Base-by-base conservation (phyloP, 2,797 vertebrate species). In the Hemitrygon akajei region DNA sequence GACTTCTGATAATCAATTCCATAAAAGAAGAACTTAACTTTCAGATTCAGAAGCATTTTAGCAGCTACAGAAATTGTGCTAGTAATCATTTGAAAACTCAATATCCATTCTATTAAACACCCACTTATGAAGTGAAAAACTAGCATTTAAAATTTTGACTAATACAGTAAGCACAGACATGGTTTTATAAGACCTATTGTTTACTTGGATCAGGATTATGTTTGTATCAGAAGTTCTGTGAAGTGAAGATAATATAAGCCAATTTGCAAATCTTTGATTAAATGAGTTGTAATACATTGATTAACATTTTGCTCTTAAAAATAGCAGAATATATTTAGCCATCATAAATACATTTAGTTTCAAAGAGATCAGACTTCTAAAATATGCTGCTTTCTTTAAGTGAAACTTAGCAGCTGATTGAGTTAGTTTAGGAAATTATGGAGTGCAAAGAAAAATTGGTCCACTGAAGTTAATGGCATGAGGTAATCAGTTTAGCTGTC, bases 211-310 rank as follows among this genome's bases (percentile, higher is more conserved):
- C 69, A 76, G 91, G 71, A 93, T 93, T 93, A 93, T 93, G 71
- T 58, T 89, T 56, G 71, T 37, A 93, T 93, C 71, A 76, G 91
- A 93, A 93, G 37, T 93, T 93, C 91, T 93, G 91, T 93, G 73
- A 40, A 71, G 40, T 75, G 47, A 60, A 93, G 91, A 93, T 93
- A 76, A 93, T 56, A 93, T 93, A 76, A 76, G 37, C 69, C 91
- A 76, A 76, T 93, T 93, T 93, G 37, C 47, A 93, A 93, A 93
- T 93, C 91, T 93, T 93, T 93, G 91, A 75, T 76, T 75, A 56
- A 93, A 75, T 76, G 69, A 93, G 63, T 63, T 69, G 86, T 89
- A 58, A 1, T 63, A 37, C 18, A 89, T 76, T 76, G 37, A 93
- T 20, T 73, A 93, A 40, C 91, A 93, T 76, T 93, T 75, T 40